Conservation (phyloP, 2,113 vertebrate genomes). For the Melanocharis versteri region DNA sequence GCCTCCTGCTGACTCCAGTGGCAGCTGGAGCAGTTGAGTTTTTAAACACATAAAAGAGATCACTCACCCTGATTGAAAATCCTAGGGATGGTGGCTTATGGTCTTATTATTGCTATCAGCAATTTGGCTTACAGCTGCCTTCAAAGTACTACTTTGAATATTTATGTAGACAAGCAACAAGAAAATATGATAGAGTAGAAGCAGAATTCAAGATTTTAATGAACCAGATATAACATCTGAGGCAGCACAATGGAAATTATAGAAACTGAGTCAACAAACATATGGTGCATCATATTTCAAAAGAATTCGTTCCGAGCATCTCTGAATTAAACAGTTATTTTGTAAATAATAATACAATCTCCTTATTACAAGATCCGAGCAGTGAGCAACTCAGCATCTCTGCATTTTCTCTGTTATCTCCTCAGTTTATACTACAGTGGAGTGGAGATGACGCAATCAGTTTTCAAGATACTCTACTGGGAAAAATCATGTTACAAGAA, state of each 20-base stretch:
- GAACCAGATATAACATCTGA: rapidly evolving
- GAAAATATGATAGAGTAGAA: background rate
- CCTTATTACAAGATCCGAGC: background rate
- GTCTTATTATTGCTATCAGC: background rate
- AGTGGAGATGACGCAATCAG: background rate
- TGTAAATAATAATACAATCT: background rate
- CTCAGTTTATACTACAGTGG: background rate
- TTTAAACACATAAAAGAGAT: background rate
- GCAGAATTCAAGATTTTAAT: background rate
- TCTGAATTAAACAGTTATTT: background rate
- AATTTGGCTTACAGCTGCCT: background rate
- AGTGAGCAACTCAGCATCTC: background rate
- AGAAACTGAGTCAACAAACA: constrained; percentile 22
- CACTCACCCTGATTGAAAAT: background rate
- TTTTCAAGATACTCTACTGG: background rate
- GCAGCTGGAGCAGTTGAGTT: background rate
- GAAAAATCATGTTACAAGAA: background rate
- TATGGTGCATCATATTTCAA: background rate
- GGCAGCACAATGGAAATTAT: background rate
- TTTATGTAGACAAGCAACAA: background rate
- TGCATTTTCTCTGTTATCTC: background rate
- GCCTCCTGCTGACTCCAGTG: background rate
- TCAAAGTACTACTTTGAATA: background rate
- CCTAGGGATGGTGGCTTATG: background rate
- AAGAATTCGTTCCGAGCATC: background rate